Conservation (phyloP, 1,140 invertebrate species). For the Melanaphis sacchari region DNA sequence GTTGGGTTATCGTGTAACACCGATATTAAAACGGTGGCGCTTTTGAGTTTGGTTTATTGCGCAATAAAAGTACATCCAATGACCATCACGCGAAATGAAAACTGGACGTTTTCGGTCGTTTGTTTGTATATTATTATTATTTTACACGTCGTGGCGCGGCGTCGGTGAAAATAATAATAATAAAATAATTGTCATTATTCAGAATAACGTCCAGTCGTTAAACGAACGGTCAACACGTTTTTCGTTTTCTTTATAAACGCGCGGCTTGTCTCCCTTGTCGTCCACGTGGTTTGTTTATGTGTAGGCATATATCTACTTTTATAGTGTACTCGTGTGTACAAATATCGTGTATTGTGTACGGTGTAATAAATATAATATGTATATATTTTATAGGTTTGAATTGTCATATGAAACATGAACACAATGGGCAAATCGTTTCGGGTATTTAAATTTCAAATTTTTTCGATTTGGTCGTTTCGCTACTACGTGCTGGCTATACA, state of each 20-base stretch:
- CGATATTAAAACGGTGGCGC: neutral
- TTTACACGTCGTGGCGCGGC: neutral
- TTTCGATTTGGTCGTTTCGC: neutral
- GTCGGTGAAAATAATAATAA: neutral
- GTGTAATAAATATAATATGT: neutral
- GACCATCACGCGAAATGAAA: neutral
- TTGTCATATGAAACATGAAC: neutral
- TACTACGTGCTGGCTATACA: neutral
- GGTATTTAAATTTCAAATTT: constrained; percentile 17
- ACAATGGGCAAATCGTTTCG: constrained; percentile 2
- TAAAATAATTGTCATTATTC: neutral
- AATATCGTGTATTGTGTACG: neutral
- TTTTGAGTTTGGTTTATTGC: neutral
- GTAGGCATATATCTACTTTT: neutral
- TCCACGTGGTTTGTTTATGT: neutral
- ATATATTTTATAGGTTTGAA: neutral
- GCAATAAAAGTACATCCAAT: neutral
- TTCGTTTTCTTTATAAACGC: neutral
- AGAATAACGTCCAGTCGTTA: neutral
- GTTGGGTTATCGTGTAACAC: neutral
- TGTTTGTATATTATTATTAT: neutral
- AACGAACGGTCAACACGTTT: neutral
- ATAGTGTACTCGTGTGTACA: neutral
- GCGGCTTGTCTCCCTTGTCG: neutral
- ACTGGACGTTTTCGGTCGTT: neutral